Conservation (phyloP, 2,113 vertebrate genomes). For the Ursus arctos region DNA sequence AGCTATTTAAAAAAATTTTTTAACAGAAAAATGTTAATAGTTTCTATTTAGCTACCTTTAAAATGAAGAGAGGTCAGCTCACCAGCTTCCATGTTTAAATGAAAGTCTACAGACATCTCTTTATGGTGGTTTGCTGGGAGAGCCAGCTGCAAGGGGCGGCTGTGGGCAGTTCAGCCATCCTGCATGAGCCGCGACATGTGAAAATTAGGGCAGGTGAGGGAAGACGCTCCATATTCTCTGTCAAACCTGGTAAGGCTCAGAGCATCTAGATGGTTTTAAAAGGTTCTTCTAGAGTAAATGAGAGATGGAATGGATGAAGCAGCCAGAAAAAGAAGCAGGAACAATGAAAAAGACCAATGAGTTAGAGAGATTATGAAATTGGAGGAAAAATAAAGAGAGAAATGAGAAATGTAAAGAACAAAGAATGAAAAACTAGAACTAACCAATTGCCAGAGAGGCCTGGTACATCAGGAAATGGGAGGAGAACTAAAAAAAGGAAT, state of each 20-base stretch:
- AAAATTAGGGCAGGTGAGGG: background rate
- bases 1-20: background rate
- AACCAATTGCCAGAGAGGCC: background rate
- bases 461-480: background rate
- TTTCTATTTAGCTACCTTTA: background rate
- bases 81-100: background rate
- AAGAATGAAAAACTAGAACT: background rate
- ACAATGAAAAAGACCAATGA: background rate
- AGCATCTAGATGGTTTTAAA: background rate
- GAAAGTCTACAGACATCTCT: background rate
- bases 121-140: background rate
- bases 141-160: background rate
- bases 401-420: background rate
- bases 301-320: background rate
- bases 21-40: background rate
- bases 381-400: background rate
- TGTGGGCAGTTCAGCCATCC: background rate
- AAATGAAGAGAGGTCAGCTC: background rate
- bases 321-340: background rate
- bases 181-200: accelerated
- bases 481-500: background rate
- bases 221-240: background rate
- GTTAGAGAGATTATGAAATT: background rate
- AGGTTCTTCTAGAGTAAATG: background rate
- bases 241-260: background rate